Conservation (phyloP, 2,888 invertebrate genomes). For the Papilio elwesi region DNA sequence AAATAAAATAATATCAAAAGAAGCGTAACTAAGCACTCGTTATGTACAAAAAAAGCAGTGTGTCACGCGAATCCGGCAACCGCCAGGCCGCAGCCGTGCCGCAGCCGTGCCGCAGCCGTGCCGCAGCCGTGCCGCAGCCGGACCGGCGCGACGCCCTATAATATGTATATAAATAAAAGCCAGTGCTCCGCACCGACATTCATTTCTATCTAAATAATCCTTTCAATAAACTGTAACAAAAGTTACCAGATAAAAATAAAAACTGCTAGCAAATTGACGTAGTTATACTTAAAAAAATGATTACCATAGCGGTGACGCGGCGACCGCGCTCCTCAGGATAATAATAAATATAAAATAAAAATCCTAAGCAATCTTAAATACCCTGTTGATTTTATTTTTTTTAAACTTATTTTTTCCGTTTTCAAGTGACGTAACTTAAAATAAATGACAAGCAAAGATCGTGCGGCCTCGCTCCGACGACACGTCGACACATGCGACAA, state of each 20-base stretch:
- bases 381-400: slow-evolving; percentile 82
- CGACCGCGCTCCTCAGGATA: slow-evolving; percentile 58
- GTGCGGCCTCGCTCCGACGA: slow-evolving; percentile 50
- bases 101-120: no score
- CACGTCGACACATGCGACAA: slow-evolving; percentile 1
- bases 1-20: slow-evolving; percentile 67
- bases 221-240: slow-evolving; percentile 24
- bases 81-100: no score
- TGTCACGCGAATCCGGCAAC: no score
- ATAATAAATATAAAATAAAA: slow-evolving; percentile 81
- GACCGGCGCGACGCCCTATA: slow-evolving; percentile 1
- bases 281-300: slow-evolving; percentile 51
- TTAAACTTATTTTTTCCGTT: slow-evolving; percentile 57
- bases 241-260: slow-evolving; percentile 1
- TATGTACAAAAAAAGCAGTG: slow-evolving; percentile 65
- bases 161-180: slow-evolving; percentile 12
- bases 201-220: slow-evolving; percentile 19
- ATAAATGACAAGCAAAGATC: slow-evolving; percentile 47
- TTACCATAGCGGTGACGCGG: slow-evolving; percentile 63
- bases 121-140: no score
- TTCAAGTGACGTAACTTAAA: slow-evolving; percentile 59
- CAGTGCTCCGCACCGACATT: slow-evolving; percentile 5
- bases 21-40: slow-evolving; percentile 80
- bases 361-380: slow-evolving; percentile 83
- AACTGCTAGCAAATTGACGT: slow-evolving; percentile 20